Base-by-base conservation (phyloP, 2,888 invertebrate genomes). In the Tetranychus truncatus region DNA sequence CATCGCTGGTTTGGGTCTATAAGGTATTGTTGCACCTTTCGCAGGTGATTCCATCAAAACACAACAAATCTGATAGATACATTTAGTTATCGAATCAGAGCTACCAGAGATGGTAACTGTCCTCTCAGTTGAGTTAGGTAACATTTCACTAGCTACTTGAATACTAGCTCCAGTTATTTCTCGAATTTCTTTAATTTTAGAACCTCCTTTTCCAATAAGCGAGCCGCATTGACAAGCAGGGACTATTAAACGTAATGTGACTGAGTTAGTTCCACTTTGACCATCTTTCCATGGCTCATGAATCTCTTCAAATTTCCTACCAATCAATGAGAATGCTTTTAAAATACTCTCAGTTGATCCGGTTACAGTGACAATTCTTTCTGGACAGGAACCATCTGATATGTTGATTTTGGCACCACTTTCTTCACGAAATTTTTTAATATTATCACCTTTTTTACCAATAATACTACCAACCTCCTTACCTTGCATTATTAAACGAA, bases 21-120 rank as follows among this genome's bases (percentile, higher is more conserved):
- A 99, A 81, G 97, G 96, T 84, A 99, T 95, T 82, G 97, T 99
- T 82, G 96, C 95, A 83, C 97, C 97, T 88, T 99, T 97, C 80
- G 97, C 97, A 85, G 99, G 97, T 85, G 96, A 96, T 96, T 99
- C 97, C 84, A 97, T 88, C 93, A 99, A 95, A 82, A 99, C 96
- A 84, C 91, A 91, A 87, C 97, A 99, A 84, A 99, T 95, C 86
- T 96, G 94, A 86, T 92, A 93, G 87, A 99, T 96, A 87, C 97
- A 99, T 84, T 95, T 93, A 80, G 95, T 95, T 82, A 99, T 94
- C 77, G 97, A 95, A 82, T 97, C 96, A 80, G 94, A 93, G 74
- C 92, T 92, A 77, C 97, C 99, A 79, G 94, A 95, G 82, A 99
- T 91, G 78, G 97, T 99, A 80, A 99, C 97, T 69, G 97, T 95